A percentile compares a stretch with the other conserved stretches of the same genome.
These are phyloP conservation scores for Papilio demoleus DNA, from an alignment of 2,888 invertebrate genomes.

Conservation along the genomic window DNA sequence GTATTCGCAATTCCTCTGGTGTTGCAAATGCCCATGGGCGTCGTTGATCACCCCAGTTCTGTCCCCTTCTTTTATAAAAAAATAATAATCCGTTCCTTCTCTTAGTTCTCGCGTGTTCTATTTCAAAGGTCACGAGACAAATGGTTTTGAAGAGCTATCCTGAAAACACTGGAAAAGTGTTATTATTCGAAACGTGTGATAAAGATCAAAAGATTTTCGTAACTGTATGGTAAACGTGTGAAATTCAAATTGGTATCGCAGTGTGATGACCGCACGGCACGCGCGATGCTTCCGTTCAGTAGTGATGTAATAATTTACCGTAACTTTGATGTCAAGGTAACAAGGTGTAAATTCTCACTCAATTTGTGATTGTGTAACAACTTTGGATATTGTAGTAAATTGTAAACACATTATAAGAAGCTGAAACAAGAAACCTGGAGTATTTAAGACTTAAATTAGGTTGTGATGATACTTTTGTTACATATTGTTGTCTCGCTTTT, in stretches of 20 bases:
- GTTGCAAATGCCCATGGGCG: no score
- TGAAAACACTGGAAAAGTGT: conserved; percentile 10
- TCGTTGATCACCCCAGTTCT: no score
- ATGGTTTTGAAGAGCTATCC: conserved; percentile 8
- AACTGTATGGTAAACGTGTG: background rate
- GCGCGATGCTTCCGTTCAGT: conserved; percentile 50
- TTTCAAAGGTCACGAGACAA: background rate
- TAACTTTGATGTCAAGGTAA: conserved; percentile 19
- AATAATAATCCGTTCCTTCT: no score
- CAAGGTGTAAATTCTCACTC: background rate
- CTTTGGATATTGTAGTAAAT: background rate
- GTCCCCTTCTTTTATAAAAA: no score
- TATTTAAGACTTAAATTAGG: background rate
- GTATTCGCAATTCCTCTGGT: no score
- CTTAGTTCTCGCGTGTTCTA: no score
- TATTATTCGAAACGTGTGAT: conserved; percentile 16
- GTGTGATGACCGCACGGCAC: conserved; percentile 48
- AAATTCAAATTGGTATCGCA: conserved; percentile 21
- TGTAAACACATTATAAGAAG: background rate
- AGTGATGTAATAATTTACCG: conserved; percentile 23
- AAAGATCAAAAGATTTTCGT: conserved; percentile 30
- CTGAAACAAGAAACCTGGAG: background rate
- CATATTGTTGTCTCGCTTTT: no score
- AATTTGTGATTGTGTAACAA: background rate
- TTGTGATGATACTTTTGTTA: no score